These are phyloP conservation scores for Helleia helle DNA, from an alignment of 2,888 invertebrate species.

Conservation along the genomic window DNA sequence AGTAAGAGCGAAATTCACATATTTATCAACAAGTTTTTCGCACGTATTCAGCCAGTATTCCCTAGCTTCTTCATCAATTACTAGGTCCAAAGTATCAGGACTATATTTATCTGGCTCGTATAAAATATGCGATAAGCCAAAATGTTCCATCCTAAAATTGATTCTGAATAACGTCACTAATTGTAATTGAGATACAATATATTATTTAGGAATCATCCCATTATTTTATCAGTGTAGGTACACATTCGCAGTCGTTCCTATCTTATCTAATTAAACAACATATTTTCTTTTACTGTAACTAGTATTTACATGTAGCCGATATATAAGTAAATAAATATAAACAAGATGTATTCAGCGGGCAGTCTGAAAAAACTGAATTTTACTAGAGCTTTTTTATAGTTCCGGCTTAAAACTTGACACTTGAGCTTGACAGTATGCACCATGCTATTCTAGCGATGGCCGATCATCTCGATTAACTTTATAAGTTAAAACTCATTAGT, in stretches of 20 bases:
- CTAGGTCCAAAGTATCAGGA: constrained; percentile 94
- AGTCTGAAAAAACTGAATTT: not conserved
- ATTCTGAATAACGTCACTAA: constrained; percentile 13
- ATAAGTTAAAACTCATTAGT: too few species aligned
- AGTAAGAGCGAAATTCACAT: constrained; percentile 85
- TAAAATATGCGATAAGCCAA: constrained; percentile 74
- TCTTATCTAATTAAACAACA: constrained; percentile 30
- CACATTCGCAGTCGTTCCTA: constrained; percentile 32
- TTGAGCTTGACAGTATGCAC: too few species aligned
- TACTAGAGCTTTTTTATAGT: too few species aligned
- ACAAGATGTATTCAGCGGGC: not conserved
- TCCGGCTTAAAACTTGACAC: too few species aligned
- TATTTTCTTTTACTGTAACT: not conserved
- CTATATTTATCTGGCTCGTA: constrained; percentile 85
- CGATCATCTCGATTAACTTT: too few species aligned
- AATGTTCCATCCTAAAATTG: constrained; percentile 62
- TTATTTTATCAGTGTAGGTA: constrained; percentile 51
- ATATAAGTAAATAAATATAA: constrained; percentile 1
- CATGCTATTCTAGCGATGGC: too few species aligned
- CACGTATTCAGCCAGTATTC: constrained; percentile 95
- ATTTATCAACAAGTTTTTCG: constrained; percentile 88
- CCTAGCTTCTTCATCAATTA: constrained; percentile 87
- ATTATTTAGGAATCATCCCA: constrained; percentile 44
- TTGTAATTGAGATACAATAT: constrained; percentile 20
- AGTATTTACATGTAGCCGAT: constrained; percentile 1